Conservation (phyloP, 2,113 vertebrate species). For the human region DNA sequence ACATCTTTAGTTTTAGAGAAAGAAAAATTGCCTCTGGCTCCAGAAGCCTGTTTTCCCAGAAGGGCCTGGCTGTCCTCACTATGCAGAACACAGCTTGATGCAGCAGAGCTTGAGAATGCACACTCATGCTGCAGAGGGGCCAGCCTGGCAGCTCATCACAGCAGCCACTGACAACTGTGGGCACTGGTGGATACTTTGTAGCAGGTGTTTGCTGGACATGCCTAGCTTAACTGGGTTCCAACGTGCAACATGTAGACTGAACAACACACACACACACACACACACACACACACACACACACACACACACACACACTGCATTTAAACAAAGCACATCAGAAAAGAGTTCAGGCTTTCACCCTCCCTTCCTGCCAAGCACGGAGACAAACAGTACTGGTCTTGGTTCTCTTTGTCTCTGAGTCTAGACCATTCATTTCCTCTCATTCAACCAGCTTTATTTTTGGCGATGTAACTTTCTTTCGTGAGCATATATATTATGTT, state of each 20-base stretch:
- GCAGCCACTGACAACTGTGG: rapidly evolving
- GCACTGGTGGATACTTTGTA: rapidly evolving
- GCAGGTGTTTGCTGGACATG: neutral
- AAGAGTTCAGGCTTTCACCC: neutral
- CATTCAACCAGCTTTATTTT: constrained; percentile 22
- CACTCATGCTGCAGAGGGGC: neutral
- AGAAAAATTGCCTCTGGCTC: neutral
- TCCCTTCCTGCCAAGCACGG: constrained; percentile 19
- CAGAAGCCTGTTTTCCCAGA: neutral
- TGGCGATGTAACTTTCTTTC: neutral
- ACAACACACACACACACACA: neutral
- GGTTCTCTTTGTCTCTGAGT: constrained; percentile 29
- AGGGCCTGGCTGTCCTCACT: neutral
- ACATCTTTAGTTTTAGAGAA: neutral
- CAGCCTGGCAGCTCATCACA: rapidly evolving
- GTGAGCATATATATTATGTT: neutral
- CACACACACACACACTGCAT: neutral
- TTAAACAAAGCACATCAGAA: neutral
- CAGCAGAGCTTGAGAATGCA: neutral
- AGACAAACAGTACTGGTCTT: neutral
- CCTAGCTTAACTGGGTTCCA: rapidly evolving
- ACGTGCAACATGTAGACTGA: neutral
- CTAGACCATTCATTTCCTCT: constrained; percentile 30
- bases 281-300: neutral
- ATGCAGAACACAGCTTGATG: neutral